Percentiles rank a stretch among this genome's conserved stretches.
phyloP scores from a whole-genome alignment of 2,797 vertebrate species.

The Acrossocheilus fasciatus region DNA sequence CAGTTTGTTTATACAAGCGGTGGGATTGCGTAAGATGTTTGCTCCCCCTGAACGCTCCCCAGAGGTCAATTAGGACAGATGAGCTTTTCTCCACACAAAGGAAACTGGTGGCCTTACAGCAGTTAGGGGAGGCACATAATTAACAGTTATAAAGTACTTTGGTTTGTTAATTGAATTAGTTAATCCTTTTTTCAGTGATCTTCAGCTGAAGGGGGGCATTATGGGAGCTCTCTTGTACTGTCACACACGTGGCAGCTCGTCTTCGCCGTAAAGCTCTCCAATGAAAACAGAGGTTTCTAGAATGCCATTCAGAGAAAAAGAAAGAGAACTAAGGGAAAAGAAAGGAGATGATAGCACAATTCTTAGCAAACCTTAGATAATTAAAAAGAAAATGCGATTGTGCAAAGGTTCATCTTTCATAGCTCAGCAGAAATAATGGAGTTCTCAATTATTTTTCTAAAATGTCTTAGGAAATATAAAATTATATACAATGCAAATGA shows the following conservation, averaged over 20 bases:
- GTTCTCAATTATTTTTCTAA: background rate
- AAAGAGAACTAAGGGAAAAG: background rate
- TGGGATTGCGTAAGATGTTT: conserved; percentile 82
- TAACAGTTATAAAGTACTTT: conserved; percentile 90
- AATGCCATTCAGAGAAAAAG: conserved; percentile 29
- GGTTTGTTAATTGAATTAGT: conserved; percentile 83
- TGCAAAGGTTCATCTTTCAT: background rate
- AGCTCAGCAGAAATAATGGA: background rate
- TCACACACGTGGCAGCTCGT: conserved; percentile 60
- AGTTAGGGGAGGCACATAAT: conserved; percentile 81
- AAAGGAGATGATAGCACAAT: background rate
- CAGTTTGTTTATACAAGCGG: conserved; percentile 84
- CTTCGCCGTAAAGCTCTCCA: conserved; percentile 64
- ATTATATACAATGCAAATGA: background rate
- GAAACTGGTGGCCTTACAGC: conserved; percentile 81
- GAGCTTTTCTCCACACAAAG: conserved; percentile 86
- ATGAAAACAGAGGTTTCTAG: conserved; percentile 68
- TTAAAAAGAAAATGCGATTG: background rate
- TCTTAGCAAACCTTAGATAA: background rate
- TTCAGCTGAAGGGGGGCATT: conserved; percentile 78
- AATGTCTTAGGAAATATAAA: background rate
- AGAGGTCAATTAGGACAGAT: conserved; percentile 88
- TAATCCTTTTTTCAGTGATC: conserved; percentile 83
- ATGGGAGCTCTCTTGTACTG: conserved; percentile 70
- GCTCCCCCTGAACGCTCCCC: conserved; percentile 77